Evolutionary conservation across 2,113 vertebrate species (phyloP).

Genomic region (Prochilodus magdalenae): DNA sequence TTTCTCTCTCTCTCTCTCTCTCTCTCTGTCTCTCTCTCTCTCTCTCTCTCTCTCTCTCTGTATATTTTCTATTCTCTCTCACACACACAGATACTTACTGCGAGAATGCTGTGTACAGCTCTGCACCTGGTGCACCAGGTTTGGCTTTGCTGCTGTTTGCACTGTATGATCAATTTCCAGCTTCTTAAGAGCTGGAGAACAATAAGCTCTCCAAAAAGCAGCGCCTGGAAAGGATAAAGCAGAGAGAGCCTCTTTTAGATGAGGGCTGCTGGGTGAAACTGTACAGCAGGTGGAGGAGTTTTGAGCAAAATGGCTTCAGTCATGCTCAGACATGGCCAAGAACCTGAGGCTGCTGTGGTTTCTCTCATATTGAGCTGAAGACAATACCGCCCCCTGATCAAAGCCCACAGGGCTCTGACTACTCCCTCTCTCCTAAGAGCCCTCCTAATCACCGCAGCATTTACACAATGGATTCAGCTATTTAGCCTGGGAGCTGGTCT

Average conservation of each 20-base stretch:
- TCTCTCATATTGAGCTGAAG: not conserved
- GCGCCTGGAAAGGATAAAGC: not conserved
- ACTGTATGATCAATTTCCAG: not conserved
- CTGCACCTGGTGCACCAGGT: conserved; percentile 5
- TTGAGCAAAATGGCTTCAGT: not conserved
- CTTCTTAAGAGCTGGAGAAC: not conserved
- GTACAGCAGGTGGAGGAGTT: not conserved
- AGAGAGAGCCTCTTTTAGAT: not conserved
- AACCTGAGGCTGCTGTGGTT: not conserved
- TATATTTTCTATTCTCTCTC: not conserved
- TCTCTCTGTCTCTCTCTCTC: no score
- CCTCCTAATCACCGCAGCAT: not conserved
- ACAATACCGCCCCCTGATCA: conserved; percentile 3
- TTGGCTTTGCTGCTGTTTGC: not conserved
- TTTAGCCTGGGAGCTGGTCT: not conserved
- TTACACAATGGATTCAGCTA: not conserved
- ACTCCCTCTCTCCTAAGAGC: not conserved
- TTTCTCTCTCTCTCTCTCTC: no score
- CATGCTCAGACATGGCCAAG: not conserved
- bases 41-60: no score
- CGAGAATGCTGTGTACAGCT: not conserved
- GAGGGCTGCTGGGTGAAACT: not conserved
- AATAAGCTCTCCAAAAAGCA: not conserved
- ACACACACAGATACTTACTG: not conserved
- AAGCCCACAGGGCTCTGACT: not conserved